Evolutionary conservation across 2,888 invertebrate genomes (phyloP).

Genomic region (Zaprionus lineosus): DNA sequence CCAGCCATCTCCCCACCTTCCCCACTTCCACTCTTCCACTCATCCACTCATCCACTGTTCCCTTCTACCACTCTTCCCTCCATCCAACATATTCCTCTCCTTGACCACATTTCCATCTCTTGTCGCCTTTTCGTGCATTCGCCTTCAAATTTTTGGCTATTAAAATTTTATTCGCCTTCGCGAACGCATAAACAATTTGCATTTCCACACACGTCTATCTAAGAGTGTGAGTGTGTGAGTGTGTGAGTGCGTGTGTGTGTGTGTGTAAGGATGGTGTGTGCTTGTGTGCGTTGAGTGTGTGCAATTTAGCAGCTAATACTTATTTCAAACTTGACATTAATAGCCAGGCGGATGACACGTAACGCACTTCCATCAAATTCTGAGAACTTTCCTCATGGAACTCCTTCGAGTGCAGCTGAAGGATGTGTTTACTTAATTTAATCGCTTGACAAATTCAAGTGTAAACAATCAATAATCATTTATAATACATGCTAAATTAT

Average conservation of each 20-base stretch:
- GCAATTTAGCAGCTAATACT: slow-evolving; percentile 56
- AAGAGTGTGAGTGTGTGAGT: neutral
- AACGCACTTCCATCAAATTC: slow-evolving; percentile 53
- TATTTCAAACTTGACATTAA: slow-evolving; percentile 70
- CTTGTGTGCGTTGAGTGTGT: slow-evolving; percentile 12
- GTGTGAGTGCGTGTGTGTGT: slow-evolving; percentile 13
- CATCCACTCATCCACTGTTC: too few species aligned
- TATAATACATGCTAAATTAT: too few species aligned
- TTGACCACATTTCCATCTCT: neutral
- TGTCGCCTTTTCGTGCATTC: slow-evolving; percentile 48
- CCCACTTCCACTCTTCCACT: too few species aligned
- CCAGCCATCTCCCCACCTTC: too few species aligned
- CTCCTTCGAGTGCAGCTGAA: too few species aligned
- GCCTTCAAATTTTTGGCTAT: slow-evolving; percentile 50
- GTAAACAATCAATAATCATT: too few species aligned
- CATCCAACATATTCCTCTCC: neutral
- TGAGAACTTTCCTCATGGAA: too few species aligned
- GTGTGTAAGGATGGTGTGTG: slow-evolving; percentile 8
- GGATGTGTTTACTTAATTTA: too few species aligned
- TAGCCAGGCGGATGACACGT: slow-evolving; percentile 60
- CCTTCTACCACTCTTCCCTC: slow-evolving; percentile 9
- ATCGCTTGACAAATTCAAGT: too few species aligned
- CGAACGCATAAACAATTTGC: slow-evolving; percentile 59
- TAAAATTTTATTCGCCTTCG: slow-evolving; percentile 52
- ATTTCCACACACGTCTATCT: too few species aligned